Percentiles rank a stretch among this genome's conserved stretches.
These are phyloP conservation scores for Caenorhabditis zanzibari DNA, from an alignment of 2,888 invertebrate genomes.

Conservation along the genomic window DNA sequence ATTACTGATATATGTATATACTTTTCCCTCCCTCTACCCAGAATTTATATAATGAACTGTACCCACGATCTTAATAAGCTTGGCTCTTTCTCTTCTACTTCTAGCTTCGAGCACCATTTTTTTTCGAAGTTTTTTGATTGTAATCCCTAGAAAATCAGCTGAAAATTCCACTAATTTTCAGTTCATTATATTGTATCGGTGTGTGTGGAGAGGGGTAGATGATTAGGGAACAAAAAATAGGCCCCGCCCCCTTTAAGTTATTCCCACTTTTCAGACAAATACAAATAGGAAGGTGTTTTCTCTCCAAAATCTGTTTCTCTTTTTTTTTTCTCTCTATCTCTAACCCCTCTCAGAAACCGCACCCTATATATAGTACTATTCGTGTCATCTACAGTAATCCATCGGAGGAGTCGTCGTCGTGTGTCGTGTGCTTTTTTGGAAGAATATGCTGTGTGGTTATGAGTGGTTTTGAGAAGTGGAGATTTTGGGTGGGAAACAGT, in stretches of 20 bases:
- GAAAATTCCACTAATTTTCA: constrained; percentile 24
- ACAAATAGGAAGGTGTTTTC: constrained; percentile 7
- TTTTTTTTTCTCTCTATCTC: constrained; percentile 46
- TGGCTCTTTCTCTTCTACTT: neutral
- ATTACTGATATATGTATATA: neutral
- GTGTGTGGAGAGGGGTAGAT: constrained; percentile 40
- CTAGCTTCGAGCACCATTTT: constrained; percentile 1
- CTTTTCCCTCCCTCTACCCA: neutral
- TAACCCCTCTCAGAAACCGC: constrained; percentile 55
- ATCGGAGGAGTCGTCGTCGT: constrained; percentile 10
- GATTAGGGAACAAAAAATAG: neutral
- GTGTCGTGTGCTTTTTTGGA: constrained; percentile 8
- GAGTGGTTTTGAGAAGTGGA: neutral
- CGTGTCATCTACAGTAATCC: constrained; percentile 1
- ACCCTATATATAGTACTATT: constrained; percentile 1
- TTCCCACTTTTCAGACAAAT: neutral
- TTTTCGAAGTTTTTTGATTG: neutral
- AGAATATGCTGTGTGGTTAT: neutral
- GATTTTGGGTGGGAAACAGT: no score
- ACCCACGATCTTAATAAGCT: neutral
- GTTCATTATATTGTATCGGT: constrained; percentile 34
- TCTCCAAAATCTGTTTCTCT: constrained; percentile 17
- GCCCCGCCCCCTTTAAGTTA: neutral
- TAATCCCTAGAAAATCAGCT: neutral
- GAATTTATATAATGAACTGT: constrained; percentile 21